Base-by-base conservation (phyloP, 1,140 invertebrate genomes). In the Octopus bimaculoides region DNA sequence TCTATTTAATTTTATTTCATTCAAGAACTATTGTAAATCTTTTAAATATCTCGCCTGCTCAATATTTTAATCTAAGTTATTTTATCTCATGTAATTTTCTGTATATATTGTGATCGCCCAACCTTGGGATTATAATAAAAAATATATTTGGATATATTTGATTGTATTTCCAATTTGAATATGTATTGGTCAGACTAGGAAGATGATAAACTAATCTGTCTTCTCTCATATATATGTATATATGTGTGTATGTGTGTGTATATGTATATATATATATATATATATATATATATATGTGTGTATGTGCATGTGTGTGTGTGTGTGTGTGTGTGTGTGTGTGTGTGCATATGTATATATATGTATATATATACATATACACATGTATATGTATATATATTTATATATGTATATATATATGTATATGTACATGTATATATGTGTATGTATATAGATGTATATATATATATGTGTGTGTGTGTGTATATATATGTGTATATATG, bases 401-500 rank as follows among this genome's bases (percentile, higher is more conserved):
- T 61, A 61, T 69, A 69, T 69, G 5, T 69, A 4, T 69, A 20
- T 6, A 12, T 69, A 5, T 69, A 12, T 69, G 20, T 69, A 6
- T 69, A 69, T 69, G 20, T 69, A 69, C 20, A 12, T 69, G 12
- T 69, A 12, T 69, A 12, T 69, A 12, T 69, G 12, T 69, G 20
- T 69, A 69, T 69, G 20, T 69, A 12, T 69, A 12, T 69, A 12
- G 14, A 69, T 69, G 12, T 69, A 12, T 69, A 69, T 69, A 69
- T 69, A 69, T 69, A 69, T 69, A 12, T 69, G 12, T 69, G 66
- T 69, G 66, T 69, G 66, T 69, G 66, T 69, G 56, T 69, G 12
- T 69, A 69, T 6, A 6, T 5, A 69, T 69, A 14, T 69, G 66
- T 69, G 12, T 69, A 12, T 69, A 12, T 6, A 4, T 69, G 66